A percentile compares a stretch with the other conserved stretches of the same genome.
Evolutionary conservation across 2,797 vertebrate genomes (phyloP).

Genomic region (Cryptoprocta ferox): DNA sequence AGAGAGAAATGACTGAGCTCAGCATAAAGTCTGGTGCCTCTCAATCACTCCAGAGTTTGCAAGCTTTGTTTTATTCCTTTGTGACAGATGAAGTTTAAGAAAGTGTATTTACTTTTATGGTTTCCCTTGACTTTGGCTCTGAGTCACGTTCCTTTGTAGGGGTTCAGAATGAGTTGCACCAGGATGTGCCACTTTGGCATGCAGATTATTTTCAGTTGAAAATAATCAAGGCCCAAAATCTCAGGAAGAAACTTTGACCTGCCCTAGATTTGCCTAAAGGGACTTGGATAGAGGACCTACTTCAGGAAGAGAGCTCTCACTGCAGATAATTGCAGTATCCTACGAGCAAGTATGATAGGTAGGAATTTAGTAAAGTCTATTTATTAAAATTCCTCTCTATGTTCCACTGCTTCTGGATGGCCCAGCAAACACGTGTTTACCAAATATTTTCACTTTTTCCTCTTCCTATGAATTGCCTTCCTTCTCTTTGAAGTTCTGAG

Average conservation of each 20-base stretch:
- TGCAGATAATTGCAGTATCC: neutral
- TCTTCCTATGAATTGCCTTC: neutral
- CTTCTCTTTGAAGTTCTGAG: neutral
- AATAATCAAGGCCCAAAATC: neutral
- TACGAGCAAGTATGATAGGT: neutral
- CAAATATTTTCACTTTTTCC: neutral
- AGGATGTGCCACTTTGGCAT: neutral
- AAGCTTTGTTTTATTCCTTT: neutral
- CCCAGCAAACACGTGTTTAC: neutral
- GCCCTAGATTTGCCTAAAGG: neutral
- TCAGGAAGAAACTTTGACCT: neutral
- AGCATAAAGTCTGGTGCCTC: slow-evolving; percentile 43
- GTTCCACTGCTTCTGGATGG: neutral
- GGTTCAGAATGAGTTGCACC: neutral
- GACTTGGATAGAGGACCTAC: neutral
- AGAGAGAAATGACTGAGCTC: slow-evolving; percentile 69
- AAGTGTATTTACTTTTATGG: neutral
- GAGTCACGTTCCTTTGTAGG: neutral
- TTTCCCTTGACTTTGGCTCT: neutral
- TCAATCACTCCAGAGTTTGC: slow-evolving; percentile 57
- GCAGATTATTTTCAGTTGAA: neutral
- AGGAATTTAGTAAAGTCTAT: neutral
- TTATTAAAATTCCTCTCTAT: neutral
- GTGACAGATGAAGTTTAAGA: slow-evolving; percentile 16
- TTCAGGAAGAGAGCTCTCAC: neutral